Conservation (phyloP, 2,797 vertebrate species). For the Onychomys torridus region DNA sequence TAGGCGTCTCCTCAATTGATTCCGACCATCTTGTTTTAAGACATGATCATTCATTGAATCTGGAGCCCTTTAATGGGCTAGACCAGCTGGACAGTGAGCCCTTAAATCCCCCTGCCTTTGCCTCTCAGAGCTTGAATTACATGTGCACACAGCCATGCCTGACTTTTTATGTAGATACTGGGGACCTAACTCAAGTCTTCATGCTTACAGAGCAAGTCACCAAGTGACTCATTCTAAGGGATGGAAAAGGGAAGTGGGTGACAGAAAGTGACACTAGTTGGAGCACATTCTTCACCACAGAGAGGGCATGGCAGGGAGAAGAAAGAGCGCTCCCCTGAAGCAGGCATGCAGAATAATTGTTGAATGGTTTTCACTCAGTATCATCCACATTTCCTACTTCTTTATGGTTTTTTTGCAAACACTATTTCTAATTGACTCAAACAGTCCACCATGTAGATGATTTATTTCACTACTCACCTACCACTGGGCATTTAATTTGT, state of each 20-base stretch:
- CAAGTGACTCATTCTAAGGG: not conserved
- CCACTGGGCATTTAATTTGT: slow-evolving; percentile 62
- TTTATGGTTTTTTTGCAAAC: not conserved
- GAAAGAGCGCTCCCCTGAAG: not conserved
- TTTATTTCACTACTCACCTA: slow-evolving; percentile 45
- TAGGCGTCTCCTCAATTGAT: not conserved
- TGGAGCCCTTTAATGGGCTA: not conserved
- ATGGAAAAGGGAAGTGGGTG: not conserved
- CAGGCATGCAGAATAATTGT: not conserved
- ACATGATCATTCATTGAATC: not conserved
- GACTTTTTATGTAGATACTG: not conserved
- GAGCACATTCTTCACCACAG: no score
- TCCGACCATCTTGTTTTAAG: not conserved
- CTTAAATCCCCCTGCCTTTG: not conserved
- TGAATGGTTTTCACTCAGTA: not conserved
- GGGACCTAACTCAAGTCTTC: not conserved
- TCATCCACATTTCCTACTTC: not conserved
- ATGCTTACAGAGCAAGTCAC: not conserved
- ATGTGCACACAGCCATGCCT: not conserved
- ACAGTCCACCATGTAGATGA: slow-evolving; percentile 9
- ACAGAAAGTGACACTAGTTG: not conserved
- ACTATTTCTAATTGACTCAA: slow-evolving; percentile 15
- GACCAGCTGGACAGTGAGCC: not conserved
- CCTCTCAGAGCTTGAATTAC: not conserved
- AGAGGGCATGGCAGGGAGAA: rapidly evolving